Evolutionary conservation across 2,888 invertebrate species (phyloP).

Genomic region (Coremacera marginata): DNA sequence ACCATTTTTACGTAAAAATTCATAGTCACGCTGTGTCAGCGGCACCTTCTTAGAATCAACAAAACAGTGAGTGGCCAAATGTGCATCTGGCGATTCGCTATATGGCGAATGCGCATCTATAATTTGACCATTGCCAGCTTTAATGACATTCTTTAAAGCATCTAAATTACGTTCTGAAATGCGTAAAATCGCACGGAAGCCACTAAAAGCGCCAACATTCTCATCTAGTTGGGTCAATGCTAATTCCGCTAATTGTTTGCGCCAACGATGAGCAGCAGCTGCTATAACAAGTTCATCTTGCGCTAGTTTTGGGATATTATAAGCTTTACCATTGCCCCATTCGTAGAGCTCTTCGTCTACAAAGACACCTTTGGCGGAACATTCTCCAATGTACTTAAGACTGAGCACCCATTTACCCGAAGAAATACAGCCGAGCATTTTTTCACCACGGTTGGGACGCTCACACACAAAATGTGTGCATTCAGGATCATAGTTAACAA

Average conservation of each 20-base stretch:
- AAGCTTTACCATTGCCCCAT: constrained; percentile 83
- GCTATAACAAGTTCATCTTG: constrained; percentile 71
- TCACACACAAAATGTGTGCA: constrained; percentile 85
- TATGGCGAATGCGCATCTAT: constrained; percentile 69
- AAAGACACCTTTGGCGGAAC: constrained; percentile 68
- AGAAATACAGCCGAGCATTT: constrained; percentile 87
- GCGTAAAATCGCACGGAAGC: constrained; percentile 72
- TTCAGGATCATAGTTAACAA: constrained; percentile 72
- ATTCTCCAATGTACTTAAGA: constrained; percentile 80
- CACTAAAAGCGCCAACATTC: constrained; percentile 72
- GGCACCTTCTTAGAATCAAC: constrained; percentile 63
- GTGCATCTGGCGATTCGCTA: constrained; percentile 46
- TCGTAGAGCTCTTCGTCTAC: constrained; percentile 81
- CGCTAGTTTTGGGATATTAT: constrained; percentile 68
- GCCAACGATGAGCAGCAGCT: constrained; percentile 78
- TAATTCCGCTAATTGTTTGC: constrained; percentile 71
- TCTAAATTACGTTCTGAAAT: constrained; percentile 72
- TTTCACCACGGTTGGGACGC: constrained; percentile 85
- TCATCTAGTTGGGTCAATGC: constrained; percentile 46
- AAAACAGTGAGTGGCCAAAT: constrained; percentile 64
- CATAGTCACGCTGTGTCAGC: constrained; percentile 55
- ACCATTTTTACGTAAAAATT: constrained; percentile 53
- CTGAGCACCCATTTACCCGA: constrained; percentile 92
- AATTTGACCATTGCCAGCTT: constrained; percentile 82
- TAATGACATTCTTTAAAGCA: constrained; percentile 78